phyloP scores from a whole-genome alignment of 2,797 vertebrate species.

The Tapirus indicus region DNA sequence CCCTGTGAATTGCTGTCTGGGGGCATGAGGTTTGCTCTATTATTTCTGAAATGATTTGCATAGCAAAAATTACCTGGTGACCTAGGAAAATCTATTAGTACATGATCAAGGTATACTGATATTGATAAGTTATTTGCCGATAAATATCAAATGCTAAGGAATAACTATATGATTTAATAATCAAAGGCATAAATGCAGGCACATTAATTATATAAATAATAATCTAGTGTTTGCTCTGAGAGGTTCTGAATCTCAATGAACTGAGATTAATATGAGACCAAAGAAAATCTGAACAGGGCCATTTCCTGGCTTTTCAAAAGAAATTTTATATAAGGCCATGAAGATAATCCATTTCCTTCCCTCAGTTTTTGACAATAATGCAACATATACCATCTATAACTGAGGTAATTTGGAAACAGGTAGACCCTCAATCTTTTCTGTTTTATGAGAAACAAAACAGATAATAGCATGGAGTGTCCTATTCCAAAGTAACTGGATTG shows the following conservation, averaged over 20 bases:
- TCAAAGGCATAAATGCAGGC: background rate
- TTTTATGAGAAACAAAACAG: background rate
- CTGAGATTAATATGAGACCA: background rate
- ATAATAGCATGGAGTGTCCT: background rate
- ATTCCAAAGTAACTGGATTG: background rate
- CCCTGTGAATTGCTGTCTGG: slow-evolving; percentile 35
- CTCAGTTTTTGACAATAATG: background rate
- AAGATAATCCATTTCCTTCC: background rate
- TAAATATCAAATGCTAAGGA: slow-evolving; percentile 33
- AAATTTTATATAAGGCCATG: background rate
- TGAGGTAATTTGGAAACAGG: background rate
- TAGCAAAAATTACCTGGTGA: background rate
- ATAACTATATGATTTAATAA: background rate
- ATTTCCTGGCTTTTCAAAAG: background rate
- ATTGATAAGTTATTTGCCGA: background rate
- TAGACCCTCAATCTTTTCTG: background rate
- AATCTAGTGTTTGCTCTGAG: background rate
- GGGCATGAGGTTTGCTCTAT: background rate
- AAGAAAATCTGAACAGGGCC: background rate
- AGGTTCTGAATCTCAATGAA: background rate
- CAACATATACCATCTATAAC: background rate
- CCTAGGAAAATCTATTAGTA: background rate
- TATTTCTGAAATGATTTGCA: slow-evolving; percentile 53
- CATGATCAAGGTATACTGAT: background rate
- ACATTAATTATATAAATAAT: background rate